Percentiles rank a stretch among this genome's conserved stretches.
These are phyloP conservation scores for Steatornis caripensis DNA, from an alignment of 2,113 vertebrate species.

Conservation along the genomic window DNA sequence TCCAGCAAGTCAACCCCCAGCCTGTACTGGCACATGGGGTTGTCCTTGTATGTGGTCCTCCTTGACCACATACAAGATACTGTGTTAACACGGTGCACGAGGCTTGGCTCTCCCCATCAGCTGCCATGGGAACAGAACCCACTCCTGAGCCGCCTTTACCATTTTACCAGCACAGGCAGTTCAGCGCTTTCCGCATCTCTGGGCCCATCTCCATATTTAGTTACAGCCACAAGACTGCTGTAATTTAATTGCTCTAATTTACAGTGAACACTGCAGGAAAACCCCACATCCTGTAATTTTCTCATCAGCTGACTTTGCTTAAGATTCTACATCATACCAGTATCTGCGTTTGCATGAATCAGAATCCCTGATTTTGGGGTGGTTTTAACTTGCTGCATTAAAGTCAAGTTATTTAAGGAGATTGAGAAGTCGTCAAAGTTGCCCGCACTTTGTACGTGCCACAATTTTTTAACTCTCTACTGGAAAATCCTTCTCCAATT, in stretches of 20 bases:
- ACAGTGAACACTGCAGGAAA: constrained; percentile 4
- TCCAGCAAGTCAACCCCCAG: too few species aligned
- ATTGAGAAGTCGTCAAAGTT: neutral
- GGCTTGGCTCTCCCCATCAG: neutral
- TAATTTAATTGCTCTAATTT: constrained; percentile 50
- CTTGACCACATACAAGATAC: neutral
- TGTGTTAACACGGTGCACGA: neutral
- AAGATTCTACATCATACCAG: neutral
- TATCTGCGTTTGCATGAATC: neutral
- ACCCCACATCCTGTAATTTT: neutral
- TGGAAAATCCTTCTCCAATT: neutral
- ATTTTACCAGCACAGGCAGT: neutral
- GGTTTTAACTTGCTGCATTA: neutral
- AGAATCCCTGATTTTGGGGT: neutral
- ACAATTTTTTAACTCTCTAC: neutral
- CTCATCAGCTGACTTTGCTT: constrained; percentile 33
- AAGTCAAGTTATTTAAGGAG: neutral
- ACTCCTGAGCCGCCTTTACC: neutral
- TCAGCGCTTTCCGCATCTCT: neutral
- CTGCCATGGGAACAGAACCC: neutral
- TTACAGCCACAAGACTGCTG: constrained; percentile 1
- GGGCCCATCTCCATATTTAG: neutral
- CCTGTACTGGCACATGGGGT: too few species aligned
- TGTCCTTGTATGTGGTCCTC: too few species aligned
- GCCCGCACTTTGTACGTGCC: neutral